Evolutionary conservation across 2,113 vertebrate species (phyloP), one percentile per base, ranked within the genome.

Genomic region (Apus apus): DNA sequence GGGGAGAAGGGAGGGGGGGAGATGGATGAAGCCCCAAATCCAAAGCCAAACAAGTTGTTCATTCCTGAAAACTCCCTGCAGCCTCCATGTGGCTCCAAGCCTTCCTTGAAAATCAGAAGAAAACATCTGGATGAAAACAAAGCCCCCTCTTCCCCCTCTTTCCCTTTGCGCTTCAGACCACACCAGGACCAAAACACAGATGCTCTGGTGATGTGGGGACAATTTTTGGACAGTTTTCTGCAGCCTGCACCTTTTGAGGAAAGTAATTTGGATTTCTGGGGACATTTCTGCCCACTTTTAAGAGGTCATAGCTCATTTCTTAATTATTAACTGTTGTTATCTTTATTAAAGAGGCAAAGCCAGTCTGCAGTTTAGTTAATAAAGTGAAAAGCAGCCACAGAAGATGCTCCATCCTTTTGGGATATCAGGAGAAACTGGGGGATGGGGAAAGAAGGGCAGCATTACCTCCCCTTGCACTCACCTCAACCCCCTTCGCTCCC

Each of bases 321-420:
- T 87, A 90, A 95, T 97, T 96, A 97, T 79, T 96, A 94, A 71
- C 88, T 93, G 95, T 54, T 94, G n/a, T 61, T 77, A 89, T 87
- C 79, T 89, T 21, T n/a, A 75, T 53, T 46, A 83, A 96, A 65
- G 82, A 93, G 51, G 43, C 43, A 78, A 87, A 92, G 87, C 43
- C 46, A 38, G 67, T 66, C 57, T 53, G 85, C 57, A 29, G 43
- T 48, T 84, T 34, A 78, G 71, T 34, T 90, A 20, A 67, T 70
- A 68, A 64, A 77, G 87, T 2, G 6, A 46, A 27, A 36, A 50
- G 54, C 72, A 30, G 64, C 25, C 30, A 45, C 38, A 72, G 75
- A 43, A 62, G 61, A 30, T 9, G 53, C 22, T 93, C 23, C 5
- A 2, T 58, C 53, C 43, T 48, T 40, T 27, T 2, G 11, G 50